Evolutionary conservation across 1,140 invertebrate species (phyloP).

Genomic region (Helicoverpa armigera): DNA sequence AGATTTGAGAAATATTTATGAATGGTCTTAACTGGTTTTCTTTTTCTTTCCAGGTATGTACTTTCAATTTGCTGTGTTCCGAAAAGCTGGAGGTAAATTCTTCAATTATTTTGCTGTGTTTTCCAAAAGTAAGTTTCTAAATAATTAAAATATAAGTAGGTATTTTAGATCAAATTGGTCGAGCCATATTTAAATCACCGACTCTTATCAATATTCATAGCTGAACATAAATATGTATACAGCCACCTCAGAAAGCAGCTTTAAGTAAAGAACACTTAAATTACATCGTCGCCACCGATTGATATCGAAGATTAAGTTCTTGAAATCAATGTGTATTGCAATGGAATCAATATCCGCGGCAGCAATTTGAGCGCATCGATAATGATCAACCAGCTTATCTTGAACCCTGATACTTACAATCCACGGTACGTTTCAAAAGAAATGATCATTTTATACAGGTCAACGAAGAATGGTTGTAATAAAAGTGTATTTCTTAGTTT

Average conservation of each 20-base stretch:
- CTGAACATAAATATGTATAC: background rate
- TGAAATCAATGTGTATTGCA: slow-evolving; percentile 36
- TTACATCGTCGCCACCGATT: slow-evolving; percentile 34
- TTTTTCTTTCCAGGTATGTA: slow-evolving; percentile 6
- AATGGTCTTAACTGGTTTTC: slow-evolving; percentile 7
- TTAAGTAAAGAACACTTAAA: slow-evolving; percentile 27
- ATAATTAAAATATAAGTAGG: background rate
- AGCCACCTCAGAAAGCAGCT: background rate
- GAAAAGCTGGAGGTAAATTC: background rate
- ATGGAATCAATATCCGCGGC: slow-evolving; percentile 42
- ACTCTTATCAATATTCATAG: background rate
- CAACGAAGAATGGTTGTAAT: background rate
- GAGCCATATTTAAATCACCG: background rate
- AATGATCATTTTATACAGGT: slow-evolving; percentile 6
- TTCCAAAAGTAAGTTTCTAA: too few species aligned
- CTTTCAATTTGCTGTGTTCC: background rate
- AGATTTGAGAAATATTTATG: slow-evolving; percentile 7
- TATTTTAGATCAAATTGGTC: too few species aligned
- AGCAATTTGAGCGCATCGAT: slow-evolving; percentile 38
- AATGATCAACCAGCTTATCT: slow-evolving; percentile 20
- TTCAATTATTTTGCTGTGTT: too few species aligned
- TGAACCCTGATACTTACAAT: background rate
- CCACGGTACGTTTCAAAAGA: background rate
- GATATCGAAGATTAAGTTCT: slow-evolving; percentile 36
- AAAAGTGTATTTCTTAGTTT: slow-evolving; percentile 29